These are phyloP conservation scores for Damaliscus lunatus DNA, from an alignment of 2,113 vertebrate genomes.

Conservation along the genomic window DNA sequence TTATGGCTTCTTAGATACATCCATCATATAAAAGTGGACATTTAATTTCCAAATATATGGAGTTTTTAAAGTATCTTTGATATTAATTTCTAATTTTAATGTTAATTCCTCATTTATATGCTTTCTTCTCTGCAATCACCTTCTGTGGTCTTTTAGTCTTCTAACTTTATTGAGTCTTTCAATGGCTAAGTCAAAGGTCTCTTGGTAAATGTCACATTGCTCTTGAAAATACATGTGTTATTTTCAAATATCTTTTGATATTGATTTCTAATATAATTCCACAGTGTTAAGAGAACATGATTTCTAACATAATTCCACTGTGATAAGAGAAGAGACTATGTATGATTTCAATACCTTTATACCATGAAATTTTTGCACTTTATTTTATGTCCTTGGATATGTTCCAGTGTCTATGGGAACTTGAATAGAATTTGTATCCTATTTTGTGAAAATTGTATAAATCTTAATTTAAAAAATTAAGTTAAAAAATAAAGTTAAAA, in stretches of 20 bases:
- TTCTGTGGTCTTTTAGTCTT: neutral
- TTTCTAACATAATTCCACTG: neutral
- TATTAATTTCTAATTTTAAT: neutral
- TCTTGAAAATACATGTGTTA: neutral
- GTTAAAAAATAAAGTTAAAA: neutral
- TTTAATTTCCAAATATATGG: neutral
- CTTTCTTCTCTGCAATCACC: neutral
- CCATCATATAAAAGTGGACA: neutral
- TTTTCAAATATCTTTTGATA: neutral
- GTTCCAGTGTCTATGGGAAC: neutral
- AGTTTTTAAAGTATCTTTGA: neutral
- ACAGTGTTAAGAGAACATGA: neutral
- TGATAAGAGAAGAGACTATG: neutral
- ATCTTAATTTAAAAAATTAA: neutral
- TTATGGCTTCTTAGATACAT: neutral
- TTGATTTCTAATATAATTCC: neutral
- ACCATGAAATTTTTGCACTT: neutral
- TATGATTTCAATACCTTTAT: neutral
- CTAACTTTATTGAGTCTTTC: neutral
- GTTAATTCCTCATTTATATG: neutral
- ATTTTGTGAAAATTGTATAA: neutral
- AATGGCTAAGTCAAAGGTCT: neutral
- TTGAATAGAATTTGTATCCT: neutral
- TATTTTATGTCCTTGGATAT: neutral
- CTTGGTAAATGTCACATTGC: neutral